Base-by-base conservation (phyloP, 2,113 vertebrate genomes). In the Arvicanthis niloticus region DNA sequence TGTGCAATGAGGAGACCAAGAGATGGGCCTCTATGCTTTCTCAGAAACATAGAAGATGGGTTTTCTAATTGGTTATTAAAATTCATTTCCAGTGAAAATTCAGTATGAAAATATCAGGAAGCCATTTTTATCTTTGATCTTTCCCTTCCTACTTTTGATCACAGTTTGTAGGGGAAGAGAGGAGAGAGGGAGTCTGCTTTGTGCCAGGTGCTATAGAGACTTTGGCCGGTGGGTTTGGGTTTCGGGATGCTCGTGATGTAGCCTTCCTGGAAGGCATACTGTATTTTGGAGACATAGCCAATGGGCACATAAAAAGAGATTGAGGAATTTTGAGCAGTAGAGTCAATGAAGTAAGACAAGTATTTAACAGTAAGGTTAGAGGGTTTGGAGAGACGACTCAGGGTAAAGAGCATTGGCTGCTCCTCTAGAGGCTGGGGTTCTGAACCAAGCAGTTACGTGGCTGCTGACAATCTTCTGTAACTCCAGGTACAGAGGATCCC, bases 51-150 rank as follows among this genome's bases (percentile, higher is more conserved):
- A 76, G 45, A 34, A 88, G 51, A 93, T 82, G 91, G 9, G 2
- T 5, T 73, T 65, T 48, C 0, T 22, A 91, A 58, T 56, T 65
- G 70, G 12, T 48, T 76, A 76, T 48, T 48, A 72, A 37, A 65
- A n/a, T 29, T 42, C 19, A 45, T 70, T 92, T 91, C 5, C 80
- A 94, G 40, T 19, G 37, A 94, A 93, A 48, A 89, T 51, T 85
- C 26, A 92, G 37, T 86, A 58, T 51, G 45, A 67, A 77, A 84
- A 67, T 89, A 42, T 42, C 56, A 78, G 45, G 81, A 95, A 84
- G 70, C 24, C 91, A 89, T 58, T 58, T 31, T 9, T 45, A 40
- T 53, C 48, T 67, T 22, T 45, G 45, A 34, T 34, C 34, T 29
- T 67, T 48, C 75, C 62, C 4, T 24, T 90, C 53, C 56, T 56